Evolutionary conservation across 35 echinoderm and acorn worm species (phyloP).

Genomic region (Acanthaster planci): DNA sequence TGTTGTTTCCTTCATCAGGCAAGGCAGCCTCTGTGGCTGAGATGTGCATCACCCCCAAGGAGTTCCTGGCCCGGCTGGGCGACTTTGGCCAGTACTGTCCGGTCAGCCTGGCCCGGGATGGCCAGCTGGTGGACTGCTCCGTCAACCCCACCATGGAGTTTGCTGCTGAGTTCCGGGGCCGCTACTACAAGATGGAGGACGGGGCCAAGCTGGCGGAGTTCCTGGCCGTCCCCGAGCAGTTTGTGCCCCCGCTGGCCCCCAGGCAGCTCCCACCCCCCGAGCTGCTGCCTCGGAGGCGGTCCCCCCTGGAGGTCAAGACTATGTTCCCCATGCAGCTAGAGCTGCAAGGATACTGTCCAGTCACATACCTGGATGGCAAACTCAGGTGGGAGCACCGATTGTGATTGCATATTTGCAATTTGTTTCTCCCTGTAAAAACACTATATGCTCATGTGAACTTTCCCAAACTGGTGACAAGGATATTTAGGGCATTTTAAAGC

Average conservation of each 20-base stretch:
- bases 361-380: conserved; percentile 94
- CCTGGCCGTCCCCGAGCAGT: conserved; percentile 79
- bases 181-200: conserved; percentile 98
- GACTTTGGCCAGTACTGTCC: conserved; percentile 98
- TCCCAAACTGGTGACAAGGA: no score
- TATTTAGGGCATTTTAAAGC: no score
- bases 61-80: conserved; percentile 81
- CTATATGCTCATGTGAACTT: no score
- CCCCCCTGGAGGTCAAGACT: conserved; percentile 79
- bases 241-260: conserved; percentile 86
- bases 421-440: no score
- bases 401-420: no score
- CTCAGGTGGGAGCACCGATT: conserved; percentile 55
- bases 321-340: conserved; percentile 98
- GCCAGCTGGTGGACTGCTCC: conserved; percentile 89
- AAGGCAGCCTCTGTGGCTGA: conserved; percentile 93
- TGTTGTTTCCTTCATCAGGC: conserved; percentile 41
- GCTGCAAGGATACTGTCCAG: conserved; percentile 93
- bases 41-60: conserved; percentile 95
- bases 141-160: conserved; percentile 60
- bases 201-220: conserved; percentile 75
- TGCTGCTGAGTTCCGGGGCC: conserved; percentile 86
- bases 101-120: conserved; percentile 84
- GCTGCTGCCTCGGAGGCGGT: conserved; percentile 69
- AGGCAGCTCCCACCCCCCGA: conserved; percentile 72